Base-by-base conservation (phyloP, 2,113 vertebrate genomes). In the Anarhynchus alexandrinus region DNA sequence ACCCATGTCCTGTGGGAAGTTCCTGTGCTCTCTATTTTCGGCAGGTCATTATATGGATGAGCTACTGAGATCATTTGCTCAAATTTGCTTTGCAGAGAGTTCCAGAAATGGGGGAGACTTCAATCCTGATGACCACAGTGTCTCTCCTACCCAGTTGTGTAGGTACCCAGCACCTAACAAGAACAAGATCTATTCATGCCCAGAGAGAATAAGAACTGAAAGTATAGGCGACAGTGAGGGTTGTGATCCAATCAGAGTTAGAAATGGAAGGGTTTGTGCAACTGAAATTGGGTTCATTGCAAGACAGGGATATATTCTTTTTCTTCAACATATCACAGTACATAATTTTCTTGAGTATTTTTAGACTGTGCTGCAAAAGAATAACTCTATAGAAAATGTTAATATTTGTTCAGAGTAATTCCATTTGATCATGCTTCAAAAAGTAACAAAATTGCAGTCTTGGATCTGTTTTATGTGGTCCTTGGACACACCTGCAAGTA, bases 321-420 rank as follows among this genome's bases (percentile, higher is more conserved):
- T 88, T 69, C 16, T 62, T 71, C 81, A 55, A 6, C 0, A 0
- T 81, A 65, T 83, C 82, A 45, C 49, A 71, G 38, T 69, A 59
- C 71, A 43, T 86, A 66, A 78, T 88, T 96, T 93, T 87, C 86
- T 87, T 69, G 71, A 82, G 54, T 82, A 59, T 87, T 95, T 94
- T 82, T 95, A 80, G 58, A 47, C n/a, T 59, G 30, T 0, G 0
- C 36, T 76, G 65, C 57, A 87, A 85, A 94, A 82, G 88, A 91
- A 66, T 87, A 89, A 57, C 81, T 88, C 43, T 88, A 45, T 52
- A 80, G 61, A 86, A 94, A 79, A 86, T 82, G 61, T 89, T 96
- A 95, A 89, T 93, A 87, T 91, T 94, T 95, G 51, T 84, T 95
- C 70, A 85, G 54, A 54, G 15, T 70, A 93, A 91, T 87, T 94